Percentiles rank a stretch among this genome's conserved stretches.
These are phyloP conservation scores for Sceloporus tristichus DNA, from an alignment of 2,113 vertebrate genomes.

Conservation along the genomic window DNA sequence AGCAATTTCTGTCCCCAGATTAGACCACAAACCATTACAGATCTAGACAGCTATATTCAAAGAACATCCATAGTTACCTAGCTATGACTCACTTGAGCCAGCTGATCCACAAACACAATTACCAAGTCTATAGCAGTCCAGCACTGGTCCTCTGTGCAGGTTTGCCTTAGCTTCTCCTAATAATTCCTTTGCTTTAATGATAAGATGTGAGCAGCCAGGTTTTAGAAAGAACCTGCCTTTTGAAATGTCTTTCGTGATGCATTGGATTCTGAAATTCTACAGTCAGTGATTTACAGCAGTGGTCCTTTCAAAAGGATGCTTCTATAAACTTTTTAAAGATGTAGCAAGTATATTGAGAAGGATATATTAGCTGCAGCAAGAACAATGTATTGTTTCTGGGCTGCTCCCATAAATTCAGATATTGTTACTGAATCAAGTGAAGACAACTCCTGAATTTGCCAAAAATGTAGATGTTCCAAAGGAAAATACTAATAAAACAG, in stretches of 20 bases:
- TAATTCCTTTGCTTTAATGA: too few species aligned
- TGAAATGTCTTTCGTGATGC: constrained; percentile 4
- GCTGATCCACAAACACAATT: not conserved
- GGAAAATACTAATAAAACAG: not conserved
- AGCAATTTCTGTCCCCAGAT: not conserved
- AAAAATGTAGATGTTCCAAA: constrained; percentile 28
- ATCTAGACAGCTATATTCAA: not conserved
- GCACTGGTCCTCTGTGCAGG: not conserved
- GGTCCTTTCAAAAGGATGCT: not conserved
- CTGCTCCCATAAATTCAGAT: not conserved
- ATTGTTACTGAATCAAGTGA: constrained; percentile 3
- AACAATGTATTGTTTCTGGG: not conserved
- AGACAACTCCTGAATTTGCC: constrained; percentile 2
- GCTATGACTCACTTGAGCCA: not conserved
- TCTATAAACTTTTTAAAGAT: not conserved
- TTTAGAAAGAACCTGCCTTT: not conserved
- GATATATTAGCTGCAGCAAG: not conserved
- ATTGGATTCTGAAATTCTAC: not conserved
- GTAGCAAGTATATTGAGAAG: not conserved
- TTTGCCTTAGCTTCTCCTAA: not conserved
- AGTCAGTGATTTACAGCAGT: not conserved
- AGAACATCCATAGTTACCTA: not conserved
- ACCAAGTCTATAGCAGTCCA: not conserved
- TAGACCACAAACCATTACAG: not conserved
- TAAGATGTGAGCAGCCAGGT: not conserved